Base-by-base conservation (phyloP, 2,888 invertebrate genomes). In the Rambutsinella grinnellia region DNA sequence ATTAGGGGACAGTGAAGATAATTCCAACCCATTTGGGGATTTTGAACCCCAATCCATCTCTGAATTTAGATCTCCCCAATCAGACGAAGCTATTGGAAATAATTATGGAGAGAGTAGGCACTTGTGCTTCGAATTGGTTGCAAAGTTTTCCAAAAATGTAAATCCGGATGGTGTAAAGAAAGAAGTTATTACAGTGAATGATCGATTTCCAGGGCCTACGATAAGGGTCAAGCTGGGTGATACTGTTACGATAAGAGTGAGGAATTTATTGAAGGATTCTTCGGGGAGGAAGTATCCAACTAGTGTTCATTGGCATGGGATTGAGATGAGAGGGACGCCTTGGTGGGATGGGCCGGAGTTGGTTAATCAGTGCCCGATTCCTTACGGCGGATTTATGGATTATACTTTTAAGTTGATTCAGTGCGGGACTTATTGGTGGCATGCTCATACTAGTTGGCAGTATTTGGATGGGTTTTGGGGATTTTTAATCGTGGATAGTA, bases 241-340 rank as follows among this genome's bases (percentile, higher is more conserved):
- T 17, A 62, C 23, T 1, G 6, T 62, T 2, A 63, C 27, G 3
- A 53, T 63, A 10, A 21, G 66, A 56, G 54, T 56, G 3, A 17
- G 23, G 1, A 65, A 66, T 19, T 23, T 13, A 2, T 36, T 56
- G 0, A 19, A n/a, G 26, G 44, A 28, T 17, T 24, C 19, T 3
- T 2, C 26, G 2, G 63, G 58, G 1, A 21, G 3, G 8, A 19
- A 27, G 19, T 27, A 63, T 26, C 56, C 85, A 15, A 85, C 86
- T n/a, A 84, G 87, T 46, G 85, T 89, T 19, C 89, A 89, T 84
- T 89, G 89, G 88, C 89, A 89, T 82, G 89, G 89, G 10, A 65
- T 87, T 13, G 85, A 85, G 53, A 87, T 86, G 76, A 80, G 79
- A 13, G 2, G 5, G 13, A 63, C 63, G 17, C 84, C 85, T 17